Evolutionary conservation across 2,113 vertebrate genomes (phyloP), one percentile per base, ranked within the genome.

Genomic region (Mungos mungo): DNA sequence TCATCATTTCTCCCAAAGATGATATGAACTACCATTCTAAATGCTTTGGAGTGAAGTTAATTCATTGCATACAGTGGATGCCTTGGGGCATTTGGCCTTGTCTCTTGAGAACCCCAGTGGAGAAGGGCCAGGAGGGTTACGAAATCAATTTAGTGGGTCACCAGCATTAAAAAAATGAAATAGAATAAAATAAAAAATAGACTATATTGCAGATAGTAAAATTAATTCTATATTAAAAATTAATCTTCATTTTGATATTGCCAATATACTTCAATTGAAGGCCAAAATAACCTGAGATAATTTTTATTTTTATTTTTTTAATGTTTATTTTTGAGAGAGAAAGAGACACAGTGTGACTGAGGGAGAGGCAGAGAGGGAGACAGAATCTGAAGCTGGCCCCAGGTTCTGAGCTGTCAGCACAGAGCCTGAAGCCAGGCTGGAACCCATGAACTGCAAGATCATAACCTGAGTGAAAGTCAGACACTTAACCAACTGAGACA

Each of bases 91-190:
- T 92, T 96, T 96, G 81, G 35, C 81, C 72, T 93, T 83, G 82
- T 88, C 45, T 94, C 33, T 91, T 93, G 84, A 92, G 91, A 76
- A 93, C 35, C n/a, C 23, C 23, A 79, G 9, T 69, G 93, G 66
- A 92, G 60, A 96, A 90, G 41, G 18, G 25, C 47, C 38, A 80
- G 63, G 65, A 84, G 19, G 60, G 25, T 90, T 72, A 76, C 69
- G 27, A 88, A 96, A 80, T 96, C 81, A 95, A n/a, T 94, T 97
- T 85, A 95, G 63, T 85, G 72, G 54, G 31, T 93, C 38, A 93
- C 10, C 27, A 47, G 71, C 29, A 63, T 79, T 95, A 33, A 65
- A 77, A 68, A 71, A 60, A 94, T 41, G 27, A 68, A 25, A 63
- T 84, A 72, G n/a, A 96, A 63, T 86, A 90, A 95, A 96, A 86